Base-by-base conservation (phyloP, 2,797 vertebrate species). In the Ceyx erithaca region DNA sequence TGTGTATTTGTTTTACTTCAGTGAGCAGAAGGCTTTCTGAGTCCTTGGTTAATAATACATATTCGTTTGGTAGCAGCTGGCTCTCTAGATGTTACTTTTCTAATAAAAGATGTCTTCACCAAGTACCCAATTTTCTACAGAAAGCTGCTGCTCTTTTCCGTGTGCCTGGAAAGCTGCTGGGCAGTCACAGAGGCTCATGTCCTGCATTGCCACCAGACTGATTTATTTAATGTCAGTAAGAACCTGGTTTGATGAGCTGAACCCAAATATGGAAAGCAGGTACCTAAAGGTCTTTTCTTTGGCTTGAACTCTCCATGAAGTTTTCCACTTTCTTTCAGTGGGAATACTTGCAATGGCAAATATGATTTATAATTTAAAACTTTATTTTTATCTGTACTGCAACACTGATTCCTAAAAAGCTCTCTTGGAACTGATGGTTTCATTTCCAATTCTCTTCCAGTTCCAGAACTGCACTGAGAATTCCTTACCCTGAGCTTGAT, bases 41-140 rank as follows among this genome's bases (percentile, higher is more conserved):
- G 64, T 49, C 71, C 82, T 91, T 87, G 55, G 62, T 96, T 92
- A 95, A 93, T 92, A 96, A 96, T 94, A 69, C 72, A 96, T 90
- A 90, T 63, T 91, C 2, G 2, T 68, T 77, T 64, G 77, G 78
- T 89, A 89, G 90, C 94, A 96, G 78, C 92, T 94, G 91, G 71
- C 52, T 95, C 77, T 78, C 77, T 94, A 70, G 67, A 87, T 69
- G 57, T 87, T 86, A 77, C 78, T 94, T 88, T 80, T 54, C 77
- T 54, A 75, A 71, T 45, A 80, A 94, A 88, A 87, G 52, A 33
- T 5, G 71, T 64, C 59, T 94, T 88, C 23, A 62, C 59, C 79
- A 78, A 84, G 25, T 30, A 58, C 35, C 45, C 51, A 28, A 3
- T 59, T 68, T 88, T 91, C 90, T 89, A 70, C 57, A 84, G 69